Evolutionary conservation across 2,113 vertebrate genomes (phyloP).

Genomic region (Cheirogaleus medius): DNA sequence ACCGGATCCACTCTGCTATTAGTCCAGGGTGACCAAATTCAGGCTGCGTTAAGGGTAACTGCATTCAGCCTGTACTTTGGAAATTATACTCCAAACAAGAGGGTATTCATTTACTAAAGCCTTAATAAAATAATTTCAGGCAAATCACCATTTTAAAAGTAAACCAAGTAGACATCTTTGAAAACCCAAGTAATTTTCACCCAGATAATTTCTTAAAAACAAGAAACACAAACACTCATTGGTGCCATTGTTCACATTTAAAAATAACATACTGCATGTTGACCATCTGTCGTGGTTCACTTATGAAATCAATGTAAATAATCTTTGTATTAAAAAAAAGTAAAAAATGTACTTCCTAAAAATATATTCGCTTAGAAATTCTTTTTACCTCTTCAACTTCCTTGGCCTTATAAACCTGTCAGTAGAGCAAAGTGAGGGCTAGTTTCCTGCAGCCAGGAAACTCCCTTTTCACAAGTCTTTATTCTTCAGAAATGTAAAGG

Average conservation of each 20-base stretch:
- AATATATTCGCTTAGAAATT: not conserved
- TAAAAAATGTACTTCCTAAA: not conserved
- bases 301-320: not conserved
- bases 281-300: not conserved
- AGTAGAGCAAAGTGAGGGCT: not conserved
- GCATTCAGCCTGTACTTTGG: not conserved
- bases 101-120: not conserved
- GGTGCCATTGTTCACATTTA: not conserved
- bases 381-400: conserved; percentile 38
- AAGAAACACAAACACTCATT: not conserved
- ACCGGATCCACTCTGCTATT: not conserved
- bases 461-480: conserved; percentile 11
- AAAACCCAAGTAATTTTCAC: not conserved
- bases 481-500: not conserved
- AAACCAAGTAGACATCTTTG: not conserved
- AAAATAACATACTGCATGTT: not conserved
- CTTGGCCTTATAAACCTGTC: conserved; percentile 36
- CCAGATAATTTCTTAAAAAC: not conserved
- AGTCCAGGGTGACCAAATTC: not conserved
- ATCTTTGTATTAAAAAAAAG: not conserved
- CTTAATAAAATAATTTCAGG: not conserved
- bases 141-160: conserved; percentile 11
- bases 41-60: not conserved
- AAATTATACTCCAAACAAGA: not conserved
- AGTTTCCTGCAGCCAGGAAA: conserved; percentile 13